Evolutionary conservation across 2,797 vertebrate genomes (phyloP), one percentile per base, ranked within the genome.

Genomic region (Fringilla coelebs): DNA sequence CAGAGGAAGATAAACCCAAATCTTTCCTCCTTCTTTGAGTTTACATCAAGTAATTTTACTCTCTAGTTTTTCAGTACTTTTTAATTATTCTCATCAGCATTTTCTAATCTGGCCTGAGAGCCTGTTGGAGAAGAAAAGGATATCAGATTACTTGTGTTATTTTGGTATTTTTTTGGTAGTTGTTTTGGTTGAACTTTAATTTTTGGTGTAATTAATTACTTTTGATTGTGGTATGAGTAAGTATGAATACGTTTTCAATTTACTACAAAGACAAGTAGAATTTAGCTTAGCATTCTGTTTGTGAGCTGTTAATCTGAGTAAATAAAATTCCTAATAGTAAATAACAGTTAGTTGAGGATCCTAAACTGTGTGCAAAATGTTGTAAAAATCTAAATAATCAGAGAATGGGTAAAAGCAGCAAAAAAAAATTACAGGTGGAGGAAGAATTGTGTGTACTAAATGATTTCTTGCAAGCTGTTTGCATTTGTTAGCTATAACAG

Each of bases 301-400:
- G n/a, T 48, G 25, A 88, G 12, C n/a, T 91, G 60, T 66, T 90
- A 70, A 79, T 81, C 40, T 78, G 25, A 93, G 15, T 52, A 85
- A 90, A 76, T 60, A 78, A 86, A 76, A 91, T 60, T 78, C 29
- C 36, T 63, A 73, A 55, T 28, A 84, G 43, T 75, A 72, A 80
- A 40, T 66, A 78, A 31, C 29, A 49, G 36, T 79, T 74, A 57
- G 24, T 40, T 68, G 80, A 76, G 16, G 26, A 46, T 85, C 88
- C 68, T 19, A 65, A 36, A 17, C 45, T 49, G 8, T 48, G 20
- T 73, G 45, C 51, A 95, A 88, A 62, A 13, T 67, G 25, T 71
- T 92, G 71, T n/a, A 70, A 85, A 90, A 95, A 81, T 45, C n/a
- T 75, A 70, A 91, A 81, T 73, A 79, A 73, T 73, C 29, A 48